Conservation (phyloP, 2,888 invertebrate genomes). For the Sinhomidia bicolor region DNA sequence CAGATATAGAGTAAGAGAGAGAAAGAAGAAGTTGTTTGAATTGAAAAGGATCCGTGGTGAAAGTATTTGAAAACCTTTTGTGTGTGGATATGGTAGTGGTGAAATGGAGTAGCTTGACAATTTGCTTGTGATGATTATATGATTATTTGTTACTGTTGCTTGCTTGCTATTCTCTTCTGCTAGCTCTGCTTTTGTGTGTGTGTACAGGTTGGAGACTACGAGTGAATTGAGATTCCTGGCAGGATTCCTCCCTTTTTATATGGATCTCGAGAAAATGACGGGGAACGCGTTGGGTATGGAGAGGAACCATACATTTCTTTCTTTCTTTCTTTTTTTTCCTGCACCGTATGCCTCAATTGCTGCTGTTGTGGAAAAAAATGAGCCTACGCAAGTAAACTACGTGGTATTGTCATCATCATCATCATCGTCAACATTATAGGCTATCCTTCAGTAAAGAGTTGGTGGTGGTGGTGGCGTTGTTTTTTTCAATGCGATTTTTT, state of each 20-base stretch:
- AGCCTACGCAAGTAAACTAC: conserved; percentile 52
- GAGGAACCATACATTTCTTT: conserved; percentile 36
- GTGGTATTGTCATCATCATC: conserved; percentile 45
- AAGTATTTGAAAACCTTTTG: conserved; percentile 16
- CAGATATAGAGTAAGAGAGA: background rate
- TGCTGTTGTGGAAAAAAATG: background rate
- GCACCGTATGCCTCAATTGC: background rate
- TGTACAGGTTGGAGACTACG: conserved; percentile 73
- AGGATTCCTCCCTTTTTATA: conserved; percentile 70
- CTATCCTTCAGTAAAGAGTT: background rate
- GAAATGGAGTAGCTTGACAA: conserved; percentile 31
- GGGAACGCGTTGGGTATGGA: conserved; percentile 21
- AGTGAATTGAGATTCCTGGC: conserved; percentile 73
- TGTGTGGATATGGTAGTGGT: background rate
- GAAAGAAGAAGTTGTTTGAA: background rate
- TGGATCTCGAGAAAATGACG: conserved; percentile 51
- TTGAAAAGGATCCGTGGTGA: background rate
- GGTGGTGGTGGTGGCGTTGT: background rate
- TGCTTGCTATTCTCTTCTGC: background rate
- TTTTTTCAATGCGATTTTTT: conserved; percentile 33
- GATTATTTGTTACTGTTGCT: conserved; percentile 18
- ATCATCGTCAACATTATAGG: conserved; percentile 32
- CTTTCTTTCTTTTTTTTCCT: background rate
- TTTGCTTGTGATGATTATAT: conserved; percentile 27
- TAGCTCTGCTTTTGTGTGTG: conserved; percentile 56